phyloP scores from a whole-genome alignment of 2,888 invertebrate genomes.

The Cosmia trapezina region DNA sequence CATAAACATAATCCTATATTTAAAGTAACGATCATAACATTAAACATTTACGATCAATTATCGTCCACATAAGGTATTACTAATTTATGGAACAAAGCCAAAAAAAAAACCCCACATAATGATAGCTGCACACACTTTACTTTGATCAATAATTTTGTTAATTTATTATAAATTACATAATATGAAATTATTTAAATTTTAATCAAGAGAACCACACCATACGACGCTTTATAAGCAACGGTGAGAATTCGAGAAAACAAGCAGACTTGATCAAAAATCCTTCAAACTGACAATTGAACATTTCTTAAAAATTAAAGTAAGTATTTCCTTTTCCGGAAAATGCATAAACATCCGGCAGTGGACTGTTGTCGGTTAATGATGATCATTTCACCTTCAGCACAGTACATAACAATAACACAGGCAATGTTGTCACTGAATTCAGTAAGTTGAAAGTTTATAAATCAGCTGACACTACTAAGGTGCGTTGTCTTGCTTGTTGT shows the following conservation, averaged over 20 bases:
- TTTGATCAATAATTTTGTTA: neutral
- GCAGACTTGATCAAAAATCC: neutral
- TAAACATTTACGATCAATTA: conserved; percentile 70
- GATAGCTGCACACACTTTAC: conserved; percentile 44
- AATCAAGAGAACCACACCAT: too few species aligned
- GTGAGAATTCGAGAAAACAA: neutral
- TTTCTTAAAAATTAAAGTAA: conserved; percentile 5
- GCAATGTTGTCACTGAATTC: neutral
- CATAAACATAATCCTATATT: conserved; percentile 50
- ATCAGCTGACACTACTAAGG: conserved; percentile 21
- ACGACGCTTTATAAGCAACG: neutral
- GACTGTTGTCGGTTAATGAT: conserved; percentile 9
- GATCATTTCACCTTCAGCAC: conserved; percentile 9
- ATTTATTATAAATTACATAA: neutral
- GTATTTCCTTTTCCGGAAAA: conserved; percentile 23
- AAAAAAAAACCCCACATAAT: conserved; percentile 55
- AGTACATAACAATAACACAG: conserved; percentile 1
- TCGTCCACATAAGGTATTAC: conserved; percentile 60
- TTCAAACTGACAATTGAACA: conserved; percentile 10
- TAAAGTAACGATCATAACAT: conserved; percentile 57
- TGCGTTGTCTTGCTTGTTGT: conserved; percentile 22
- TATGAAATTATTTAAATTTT: neutral
- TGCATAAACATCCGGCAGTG: neutral
- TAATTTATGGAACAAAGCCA: conserved; percentile 67
- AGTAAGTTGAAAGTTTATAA: conserved; percentile 4